Conservation (phyloP, 2,113 vertebrate species). For the Rhynchomys soricoides region DNA sequence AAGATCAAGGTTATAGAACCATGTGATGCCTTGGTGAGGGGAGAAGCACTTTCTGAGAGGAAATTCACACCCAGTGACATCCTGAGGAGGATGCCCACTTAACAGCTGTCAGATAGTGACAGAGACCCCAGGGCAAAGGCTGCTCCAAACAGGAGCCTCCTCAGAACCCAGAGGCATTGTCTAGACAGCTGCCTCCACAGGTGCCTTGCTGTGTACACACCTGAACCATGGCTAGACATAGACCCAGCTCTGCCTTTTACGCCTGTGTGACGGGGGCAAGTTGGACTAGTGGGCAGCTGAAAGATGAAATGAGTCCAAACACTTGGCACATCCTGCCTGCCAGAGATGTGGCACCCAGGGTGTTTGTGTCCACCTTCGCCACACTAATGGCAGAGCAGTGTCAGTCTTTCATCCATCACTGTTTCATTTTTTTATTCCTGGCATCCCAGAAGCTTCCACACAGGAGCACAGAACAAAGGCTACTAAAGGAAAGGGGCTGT, state of each 20-base stretch:
- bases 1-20: background rate
- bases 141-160: background rate
- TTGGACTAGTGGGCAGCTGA: background rate
- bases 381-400: background rate
- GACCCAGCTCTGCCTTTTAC: background rate
- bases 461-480: background rate
- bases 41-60: background rate
- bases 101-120: background rate
- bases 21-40: background rate
- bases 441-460: background rate
- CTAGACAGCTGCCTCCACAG: background rate
- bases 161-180: background rate
- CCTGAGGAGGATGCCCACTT: background rate
- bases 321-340: background rate
- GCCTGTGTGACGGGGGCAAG: background rate
- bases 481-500: background rate
- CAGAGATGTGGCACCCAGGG: background rate
- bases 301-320: background rate
- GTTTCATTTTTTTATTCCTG: background rate
- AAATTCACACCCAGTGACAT: background rate
- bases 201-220: background rate
- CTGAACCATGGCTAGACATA: rapidly evolving
- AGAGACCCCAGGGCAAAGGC: background rate
- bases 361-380: background rate
- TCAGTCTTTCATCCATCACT: background rate